phyloP scores from a whole-genome alignment of 2,888 invertebrate genomes.

The Periphyllus acericola region DNA sequence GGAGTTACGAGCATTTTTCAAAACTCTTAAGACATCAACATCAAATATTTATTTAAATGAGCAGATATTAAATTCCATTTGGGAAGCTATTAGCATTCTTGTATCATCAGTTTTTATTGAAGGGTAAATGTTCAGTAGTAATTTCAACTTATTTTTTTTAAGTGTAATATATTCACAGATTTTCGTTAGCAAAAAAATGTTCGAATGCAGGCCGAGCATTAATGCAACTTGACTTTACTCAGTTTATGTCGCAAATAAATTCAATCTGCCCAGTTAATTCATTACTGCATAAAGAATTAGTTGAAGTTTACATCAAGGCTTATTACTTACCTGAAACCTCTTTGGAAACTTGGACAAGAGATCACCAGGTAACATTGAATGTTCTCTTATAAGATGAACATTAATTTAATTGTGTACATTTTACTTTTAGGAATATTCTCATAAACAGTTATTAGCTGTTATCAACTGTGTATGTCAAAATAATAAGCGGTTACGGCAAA shows the following conservation, averaged over 20 bases:
- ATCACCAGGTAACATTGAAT: conserved; percentile 74
- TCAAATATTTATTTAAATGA: conserved; percentile 77
- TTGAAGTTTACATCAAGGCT: conserved; percentile 95
- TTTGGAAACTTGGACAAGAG: conserved; percentile 88
- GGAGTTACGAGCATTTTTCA: conserved; percentile 81
- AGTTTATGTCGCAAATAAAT: conserved; percentile 90
- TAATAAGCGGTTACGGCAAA: conserved; percentile 86
- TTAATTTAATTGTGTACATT: neutral
- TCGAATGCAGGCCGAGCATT: conserved; percentile 94
- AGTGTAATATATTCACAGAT: conserved; percentile 69
- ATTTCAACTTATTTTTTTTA: conserved; percentile 28
- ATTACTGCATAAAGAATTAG: conserved; percentile 87
- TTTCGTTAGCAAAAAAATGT: conserved; percentile 90
- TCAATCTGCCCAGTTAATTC: conserved; percentile 85
- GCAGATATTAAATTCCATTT: conserved; percentile 78
- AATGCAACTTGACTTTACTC: conserved; percentile 98
- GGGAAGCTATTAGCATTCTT: conserved; percentile 88
- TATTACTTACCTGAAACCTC: conserved; percentile 91
- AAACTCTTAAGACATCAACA: conserved; percentile 79
- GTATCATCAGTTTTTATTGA: conserved; percentile 90
- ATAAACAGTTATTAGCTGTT: conserved; percentile 85
- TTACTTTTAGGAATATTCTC: conserved; percentile 80
- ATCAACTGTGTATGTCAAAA: conserved; percentile 88
- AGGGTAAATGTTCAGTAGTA: conserved; percentile 72
- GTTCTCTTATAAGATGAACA: neutral